Conservation (phyloP, 2,113 vertebrate genomes). For the Microcebus jonahi region DNA sequence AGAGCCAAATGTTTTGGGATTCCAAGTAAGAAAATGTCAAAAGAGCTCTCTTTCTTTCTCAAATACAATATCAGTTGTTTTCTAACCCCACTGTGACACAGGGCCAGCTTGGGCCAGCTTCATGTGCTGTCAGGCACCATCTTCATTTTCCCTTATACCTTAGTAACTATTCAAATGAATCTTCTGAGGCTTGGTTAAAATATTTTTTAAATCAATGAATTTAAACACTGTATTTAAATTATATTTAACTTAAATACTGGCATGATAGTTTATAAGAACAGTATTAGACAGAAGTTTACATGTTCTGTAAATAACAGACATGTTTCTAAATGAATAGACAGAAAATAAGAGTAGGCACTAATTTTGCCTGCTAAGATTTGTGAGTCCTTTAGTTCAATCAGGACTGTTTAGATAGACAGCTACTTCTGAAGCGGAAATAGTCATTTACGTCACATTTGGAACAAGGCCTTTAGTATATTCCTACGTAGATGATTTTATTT, state of each 20-base stretch:
- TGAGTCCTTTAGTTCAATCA: neutral
- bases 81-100: neutral
- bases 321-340: neutral
- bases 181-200: neutral
- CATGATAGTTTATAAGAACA: neutral
- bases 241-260: too few species aligned
- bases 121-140: neutral
- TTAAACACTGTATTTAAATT: neutral
- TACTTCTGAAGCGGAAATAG: neutral
- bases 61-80: neutral
- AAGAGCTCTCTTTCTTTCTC: neutral
- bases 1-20: neutral
- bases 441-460: neutral
- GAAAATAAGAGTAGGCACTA: neutral
- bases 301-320: neutral
- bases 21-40: neutral
- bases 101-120: neutral
- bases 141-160: neutral
- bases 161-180: neutral
- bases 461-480: neutral
- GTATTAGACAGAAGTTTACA: neutral
- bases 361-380: neutral
- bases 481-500: neutral
- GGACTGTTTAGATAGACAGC: neutral
- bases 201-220: neutral